Evolutionary conservation across 2,797 vertebrate species (phyloP), one percentile per base, ranked within the genome.

Genomic region (Typhlichthys subterraneus): DNA sequence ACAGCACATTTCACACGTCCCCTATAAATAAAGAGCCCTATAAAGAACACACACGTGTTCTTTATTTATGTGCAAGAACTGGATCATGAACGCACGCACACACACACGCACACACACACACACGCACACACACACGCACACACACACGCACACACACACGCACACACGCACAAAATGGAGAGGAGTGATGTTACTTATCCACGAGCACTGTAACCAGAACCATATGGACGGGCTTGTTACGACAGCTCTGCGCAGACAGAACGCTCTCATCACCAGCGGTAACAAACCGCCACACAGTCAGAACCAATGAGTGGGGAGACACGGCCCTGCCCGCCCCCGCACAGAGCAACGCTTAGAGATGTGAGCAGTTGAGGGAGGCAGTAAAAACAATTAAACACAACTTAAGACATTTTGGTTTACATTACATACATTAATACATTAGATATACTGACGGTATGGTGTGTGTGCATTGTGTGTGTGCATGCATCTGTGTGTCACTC

Each of bases 341-440:
- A 38, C 7, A 38, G 33, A 38, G 8, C 5, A 38, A 1, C 33
- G 33, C 33, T 8, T 38, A 38, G 33, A 8, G 33, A 38, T 38
- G 33, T 9, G 33, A 38, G 33, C 33, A 38, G 5, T 38, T 38
- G 33, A 38, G 33, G 33, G 8, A 38, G 33, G 33, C 33, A 38
- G 33, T 38, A 38, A 38, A 38, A 38, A 38, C 5, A 1, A 38
- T 6, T 58, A 12, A 49, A 57, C 42, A 1, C 47, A 59, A 53
- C 23, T 29, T 29, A 29, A 29, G 4, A 5, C 5, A 56, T 75
- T 73, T 63, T 65, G 56, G 23, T 29, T 29, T 29, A 29, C 23
- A 29, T 29, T 29, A 29, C 23, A 29, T 29, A 29, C 23, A 29
- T 29, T 29, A 29, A 4, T 29, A 29, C 23, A 29, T 29, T 29